phyloP scores from a whole-genome alignment of 2,888 invertebrate species.

The Drosophila paranaensis region DNA sequence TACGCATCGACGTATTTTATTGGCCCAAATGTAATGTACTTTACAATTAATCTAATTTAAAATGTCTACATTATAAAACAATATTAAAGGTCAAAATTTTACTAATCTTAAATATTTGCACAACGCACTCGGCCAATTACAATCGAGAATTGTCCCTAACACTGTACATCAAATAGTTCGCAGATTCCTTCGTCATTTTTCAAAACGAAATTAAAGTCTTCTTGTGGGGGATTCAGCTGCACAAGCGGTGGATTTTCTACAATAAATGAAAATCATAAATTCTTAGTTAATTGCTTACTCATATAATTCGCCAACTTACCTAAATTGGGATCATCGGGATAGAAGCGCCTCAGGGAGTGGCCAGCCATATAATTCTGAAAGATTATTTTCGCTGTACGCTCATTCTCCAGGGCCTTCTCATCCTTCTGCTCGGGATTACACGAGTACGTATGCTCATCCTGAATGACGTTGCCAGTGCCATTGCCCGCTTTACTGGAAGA shows the following conservation, averaged over 20 bases:
- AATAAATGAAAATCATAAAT: neutral
- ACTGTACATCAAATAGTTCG: conserved; percentile 83
- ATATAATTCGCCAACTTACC: conserved; percentile 53
- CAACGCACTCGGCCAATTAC: conserved; percentile 74
- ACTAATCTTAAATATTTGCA: conserved; percentile 80
- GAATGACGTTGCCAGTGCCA: conserved; percentile 67
- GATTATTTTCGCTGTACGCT: conserved; percentile 82
- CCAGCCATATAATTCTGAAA: conserved; percentile 79
- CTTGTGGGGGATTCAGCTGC: conserved; percentile 82
- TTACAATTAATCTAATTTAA: conserved; percentile 69
- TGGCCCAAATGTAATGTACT: conserved; percentile 63
- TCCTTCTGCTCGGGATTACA: conserved; percentile 77
- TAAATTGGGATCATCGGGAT: conserved; percentile 82
- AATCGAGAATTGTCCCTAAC: conserved; percentile 52
- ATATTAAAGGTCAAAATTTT: conserved; percentile 72
- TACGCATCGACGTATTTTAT: conserved; percentile 51
- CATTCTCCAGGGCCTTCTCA: conserved; percentile 75
- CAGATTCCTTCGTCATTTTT: conserved; percentile 83
- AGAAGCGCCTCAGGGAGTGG: conserved; percentile 81
- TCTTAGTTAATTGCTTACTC: neutral
- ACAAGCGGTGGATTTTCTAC: conserved; percentile 82
- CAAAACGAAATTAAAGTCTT: conserved; percentile 82
- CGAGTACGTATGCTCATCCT: conserved; percentile 81
- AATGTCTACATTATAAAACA: conserved; percentile 65
- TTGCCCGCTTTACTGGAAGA: conserved; percentile 61